phyloP scores from a whole-genome alignment of 1,140 invertebrate species.

The Sminthurinus signatus region DNA sequence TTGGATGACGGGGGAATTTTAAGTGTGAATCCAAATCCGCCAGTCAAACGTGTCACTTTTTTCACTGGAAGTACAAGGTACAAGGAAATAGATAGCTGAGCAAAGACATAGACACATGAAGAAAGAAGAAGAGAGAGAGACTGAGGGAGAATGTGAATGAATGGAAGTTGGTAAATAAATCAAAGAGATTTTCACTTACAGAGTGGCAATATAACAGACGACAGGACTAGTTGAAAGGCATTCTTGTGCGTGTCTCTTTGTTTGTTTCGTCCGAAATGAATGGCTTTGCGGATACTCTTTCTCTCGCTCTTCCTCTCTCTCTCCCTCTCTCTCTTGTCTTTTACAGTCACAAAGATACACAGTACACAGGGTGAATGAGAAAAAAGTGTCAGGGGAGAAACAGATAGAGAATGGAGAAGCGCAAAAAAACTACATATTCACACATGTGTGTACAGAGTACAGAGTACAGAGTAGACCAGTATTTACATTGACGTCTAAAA shows the following conservation, averaged over 20 bases:
- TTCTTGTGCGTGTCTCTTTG: conserved; percentile 8
- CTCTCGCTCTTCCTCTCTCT: neutral
- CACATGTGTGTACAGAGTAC: neutral
- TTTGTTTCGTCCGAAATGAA: conserved; percentile 13
- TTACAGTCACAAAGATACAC: neutral
- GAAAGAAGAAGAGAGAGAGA: neutral
- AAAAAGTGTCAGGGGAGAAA: neutral
- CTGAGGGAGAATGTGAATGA: too few relatives aligned
- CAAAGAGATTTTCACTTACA: conserved; percentile 1
- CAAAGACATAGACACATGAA: too few relatives aligned
- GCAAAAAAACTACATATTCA: neutral
- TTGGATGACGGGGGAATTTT: too few relatives aligned
- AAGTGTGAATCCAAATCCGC: too few relatives aligned
- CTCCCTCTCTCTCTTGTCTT: too few relatives aligned
- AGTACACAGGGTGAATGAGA: neutral
- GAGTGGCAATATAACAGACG: conserved; percentile 13
- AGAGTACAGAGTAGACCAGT: too few relatives aligned
- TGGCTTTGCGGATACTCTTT: conserved; percentile 3
- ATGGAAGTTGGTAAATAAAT: conserved; percentile 13
- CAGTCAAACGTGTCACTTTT: too few relatives aligned
- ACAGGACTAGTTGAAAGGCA: conserved; percentile 11
- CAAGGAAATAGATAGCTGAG: too few relatives aligned
- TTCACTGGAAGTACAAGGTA: too few relatives aligned
- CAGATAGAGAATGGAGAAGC: neutral
- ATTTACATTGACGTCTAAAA: too few relatives aligned